Evolutionary conservation across 2,113 vertebrate species (phyloP).

Genomic region (Chaetops frenatus): DNA sequence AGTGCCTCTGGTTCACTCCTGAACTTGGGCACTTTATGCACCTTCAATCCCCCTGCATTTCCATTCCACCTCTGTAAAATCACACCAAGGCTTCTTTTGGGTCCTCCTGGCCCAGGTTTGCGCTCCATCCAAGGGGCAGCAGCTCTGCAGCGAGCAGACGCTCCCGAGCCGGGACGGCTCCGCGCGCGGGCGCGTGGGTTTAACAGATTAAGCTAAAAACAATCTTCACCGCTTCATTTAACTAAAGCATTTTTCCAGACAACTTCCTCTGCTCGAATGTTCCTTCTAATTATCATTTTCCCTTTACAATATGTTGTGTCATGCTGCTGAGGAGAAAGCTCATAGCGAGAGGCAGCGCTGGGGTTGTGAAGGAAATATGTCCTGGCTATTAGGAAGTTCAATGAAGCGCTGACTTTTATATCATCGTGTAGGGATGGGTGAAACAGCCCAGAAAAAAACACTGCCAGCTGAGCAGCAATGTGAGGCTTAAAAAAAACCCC

Average conservation of each 20-base stretch:
- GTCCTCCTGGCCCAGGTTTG: not conserved
- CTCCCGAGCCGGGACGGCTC: not conserved
- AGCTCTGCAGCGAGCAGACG: not conserved
- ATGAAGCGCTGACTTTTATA: conserved; percentile 68
- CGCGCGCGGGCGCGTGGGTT: not conserved
- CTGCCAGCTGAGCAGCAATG: not conserved
- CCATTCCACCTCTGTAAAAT: not conserved
- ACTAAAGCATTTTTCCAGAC: conserved; percentile 73
- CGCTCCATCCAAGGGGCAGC: fast-evolving
- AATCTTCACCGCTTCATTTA: conserved; percentile 69
- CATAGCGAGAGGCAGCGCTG: conserved; percentile 32
- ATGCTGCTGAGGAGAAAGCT: conserved; percentile 62
- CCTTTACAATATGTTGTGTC: conserved; percentile 69
- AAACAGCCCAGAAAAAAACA: conserved; percentile 63
- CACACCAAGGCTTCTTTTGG: not conserved
- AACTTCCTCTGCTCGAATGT: conserved; percentile 66
- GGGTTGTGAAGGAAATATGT: conserved; percentile 64
- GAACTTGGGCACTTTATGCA: not conserved
- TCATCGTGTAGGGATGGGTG: conserved; percentile 53
- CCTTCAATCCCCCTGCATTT: not conserved
- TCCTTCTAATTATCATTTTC: conserved; percentile 77
- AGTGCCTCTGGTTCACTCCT: not conserved
- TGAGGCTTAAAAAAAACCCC: not conserved
- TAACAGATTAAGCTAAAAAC: conserved; percentile 67
- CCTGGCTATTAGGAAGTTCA: conserved; percentile 69